Percentiles rank a stretch among this genome's conserved stretches.
Conservation (phyloP, 2,888 invertebrate genomes). For the Lasius platythorax region DNA sequence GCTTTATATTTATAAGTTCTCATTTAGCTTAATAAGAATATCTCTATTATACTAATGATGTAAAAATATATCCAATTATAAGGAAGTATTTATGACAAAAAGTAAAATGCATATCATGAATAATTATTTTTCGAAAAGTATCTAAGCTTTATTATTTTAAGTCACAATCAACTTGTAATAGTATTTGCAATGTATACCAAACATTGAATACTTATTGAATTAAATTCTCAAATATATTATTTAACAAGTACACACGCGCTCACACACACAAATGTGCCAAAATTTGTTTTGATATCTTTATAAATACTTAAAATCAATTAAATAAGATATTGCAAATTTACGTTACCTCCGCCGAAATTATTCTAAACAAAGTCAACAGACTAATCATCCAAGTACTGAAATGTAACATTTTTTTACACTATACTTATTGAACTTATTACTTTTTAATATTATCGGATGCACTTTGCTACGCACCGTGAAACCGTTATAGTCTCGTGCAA, state of each 20-base stretch:
- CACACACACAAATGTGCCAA: not conserved
- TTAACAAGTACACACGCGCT: not conserved
- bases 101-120: not conserved
- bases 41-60: not conserved
- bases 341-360: constrained; percentile 57
- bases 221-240: not conserved
- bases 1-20: not conserved
- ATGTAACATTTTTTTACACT: constrained; percentile 22
- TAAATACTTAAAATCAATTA: not conserved
- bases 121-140: not conserved
- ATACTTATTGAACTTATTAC: not conserved
- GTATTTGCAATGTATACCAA: not conserved
- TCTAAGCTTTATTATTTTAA: not conserved
- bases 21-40: not conserved
- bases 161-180: not conserved
- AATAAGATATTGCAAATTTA: not conserved
- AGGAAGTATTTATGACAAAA: not conserved
- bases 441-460: constrained; percentile 2
- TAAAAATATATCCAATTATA: not conserved
- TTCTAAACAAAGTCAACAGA: constrained; percentile 48
- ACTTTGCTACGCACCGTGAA: not conserved
- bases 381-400: constrained; percentile 27
- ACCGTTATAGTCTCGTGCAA: not conserved
- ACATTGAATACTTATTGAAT: not conserved
- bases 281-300: not conserved